A percentile compares a stretch with the other conserved stretches of the same genome.
phyloP scores from a whole-genome alignment of 2,797 vertebrate genomes.

The Silurus aristotelis region DNA sequence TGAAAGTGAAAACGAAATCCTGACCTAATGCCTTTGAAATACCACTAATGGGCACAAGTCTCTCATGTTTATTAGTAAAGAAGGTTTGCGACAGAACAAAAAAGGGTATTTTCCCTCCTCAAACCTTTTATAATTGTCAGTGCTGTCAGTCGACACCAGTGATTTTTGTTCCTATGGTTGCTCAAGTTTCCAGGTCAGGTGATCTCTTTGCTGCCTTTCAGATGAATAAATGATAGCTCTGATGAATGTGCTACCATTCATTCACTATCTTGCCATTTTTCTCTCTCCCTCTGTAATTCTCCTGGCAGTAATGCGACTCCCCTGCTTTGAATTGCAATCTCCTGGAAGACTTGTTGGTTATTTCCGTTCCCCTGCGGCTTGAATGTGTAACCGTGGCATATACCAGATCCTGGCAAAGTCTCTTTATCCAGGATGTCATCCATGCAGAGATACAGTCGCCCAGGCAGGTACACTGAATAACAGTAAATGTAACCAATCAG shows the following conservation, averaged over 20 bases:
- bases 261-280: constrained; percentile 36
- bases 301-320: constrained; percentile 42
- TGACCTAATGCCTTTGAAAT: not conserved
- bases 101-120: not conserved
- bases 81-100: constrained; percentile 10
- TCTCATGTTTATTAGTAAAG: constrained; percentile 5
- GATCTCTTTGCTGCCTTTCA: constrained; percentile 19
- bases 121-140: constrained; percentile 3
- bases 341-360: constrained; percentile 35
- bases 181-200: constrained; percentile 12
- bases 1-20: not conserved
- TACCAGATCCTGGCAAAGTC: not conserved
- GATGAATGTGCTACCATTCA: constrained; percentile 48
- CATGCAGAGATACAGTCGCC: constrained; percentile 9
- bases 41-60: not conserved
- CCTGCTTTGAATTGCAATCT: constrained; percentile 40
- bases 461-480: constrained; percentile 30
- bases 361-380: constrained; percentile 39
- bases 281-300: constrained; percentile 35
- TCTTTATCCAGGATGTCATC: constrained; percentile 42
- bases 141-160: constrained; percentile 14
- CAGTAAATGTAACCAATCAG: constrained; percentile 40
- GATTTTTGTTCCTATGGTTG: constrained; percentile 22
- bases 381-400: constrained; percentile 1
- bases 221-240: constrained; percentile 51